Percentiles rank a stretch among this genome's conserved stretches.
Evolutionary conservation across 2,888 invertebrate species (phyloP).

Genomic region (Ommatoiulus sabulosus): DNA sequence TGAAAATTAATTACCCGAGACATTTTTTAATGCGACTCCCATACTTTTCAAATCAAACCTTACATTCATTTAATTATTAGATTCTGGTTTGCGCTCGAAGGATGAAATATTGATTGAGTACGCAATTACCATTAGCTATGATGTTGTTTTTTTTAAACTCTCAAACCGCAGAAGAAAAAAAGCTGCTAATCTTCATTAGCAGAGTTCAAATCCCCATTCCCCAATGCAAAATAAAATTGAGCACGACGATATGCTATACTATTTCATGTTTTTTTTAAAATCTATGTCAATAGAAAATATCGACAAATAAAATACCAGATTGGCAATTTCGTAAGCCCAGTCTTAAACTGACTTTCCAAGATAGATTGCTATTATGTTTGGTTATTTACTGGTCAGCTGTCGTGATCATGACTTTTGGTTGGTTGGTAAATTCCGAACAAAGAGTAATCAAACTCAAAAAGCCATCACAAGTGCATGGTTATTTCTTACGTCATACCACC

Average conservation of each 20-base stretch:
- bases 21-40: not conserved
- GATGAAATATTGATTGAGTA: conserved; percentile 7
- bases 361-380: too few species aligned
- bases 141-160: not conserved
- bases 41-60: not conserved
- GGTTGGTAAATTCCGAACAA: too few species aligned
- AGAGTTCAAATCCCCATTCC: not conserved
- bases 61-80: not conserved
- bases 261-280: not conserved
- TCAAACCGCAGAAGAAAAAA: not conserved
- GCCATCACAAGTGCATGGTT: too few species aligned
- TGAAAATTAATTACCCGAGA: not conserved
- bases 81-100: not conserved
- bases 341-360: too few species aligned
- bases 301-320: too few species aligned
- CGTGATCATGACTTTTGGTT: too few species aligned
- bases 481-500: too few species aligned
- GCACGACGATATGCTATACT: not conserved
- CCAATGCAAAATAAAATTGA: not conserved
- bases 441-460: too few species aligned
- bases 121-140: not conserved
- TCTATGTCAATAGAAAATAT: not conserved
- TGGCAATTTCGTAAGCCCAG: too few species aligned
- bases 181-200: not conserved
- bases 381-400: too few species aligned